A percentile compares a stretch with the other conserved stretches of the same genome.
phyloP scores from a whole-genome alignment of 2,113 vertebrate genomes.

The Myodes glareolus region DNA sequence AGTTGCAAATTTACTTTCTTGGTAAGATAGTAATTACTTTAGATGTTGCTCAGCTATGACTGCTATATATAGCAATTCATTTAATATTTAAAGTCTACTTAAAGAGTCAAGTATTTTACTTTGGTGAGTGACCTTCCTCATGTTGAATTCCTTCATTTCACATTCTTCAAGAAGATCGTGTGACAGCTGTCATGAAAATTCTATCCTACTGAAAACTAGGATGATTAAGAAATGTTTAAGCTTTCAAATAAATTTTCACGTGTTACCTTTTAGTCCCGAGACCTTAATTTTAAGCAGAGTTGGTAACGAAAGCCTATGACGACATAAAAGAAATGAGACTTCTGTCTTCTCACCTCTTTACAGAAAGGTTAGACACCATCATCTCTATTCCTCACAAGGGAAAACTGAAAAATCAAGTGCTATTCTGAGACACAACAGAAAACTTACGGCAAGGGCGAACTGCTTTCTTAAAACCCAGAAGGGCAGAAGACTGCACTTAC shows the following conservation, averaged over 20 bases:
- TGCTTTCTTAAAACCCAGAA: not conserved
- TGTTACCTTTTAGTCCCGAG: not conserved
- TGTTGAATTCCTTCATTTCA: not conserved
- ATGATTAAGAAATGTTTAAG: not conserved
- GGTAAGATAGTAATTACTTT: slow-evolving; percentile 75
- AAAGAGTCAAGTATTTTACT: slow-evolving; percentile 67
- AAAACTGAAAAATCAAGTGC: not conserved
- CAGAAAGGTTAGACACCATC: not conserved
- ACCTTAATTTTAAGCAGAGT: not conserved
- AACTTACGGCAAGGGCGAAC: not conserved
- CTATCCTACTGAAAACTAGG: not conserved
- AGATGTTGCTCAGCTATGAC: slow-evolving; percentile 68
- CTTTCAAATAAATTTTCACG: not conserved
- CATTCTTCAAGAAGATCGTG: slow-evolving; percentile 37
- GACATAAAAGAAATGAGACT: not conserved
- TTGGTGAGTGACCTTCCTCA: slow-evolving; percentile 53
- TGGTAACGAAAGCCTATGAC: not conserved
- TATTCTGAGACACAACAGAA: not conserved
- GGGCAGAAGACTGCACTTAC: not conserved
- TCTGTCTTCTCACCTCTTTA: not conserved
- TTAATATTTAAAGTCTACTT: slow-evolving; percentile 77
- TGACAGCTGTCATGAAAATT: not conserved
- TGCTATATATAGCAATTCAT: slow-evolving; percentile 64
- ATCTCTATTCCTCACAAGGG: not conserved
- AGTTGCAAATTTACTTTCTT: slow-evolving; percentile 78